Percentiles rank a stretch among this genome's conserved stretches.
Conservation (phyloP, 2,797 vertebrate genomes). For the Pseudomugil gertrudae region DNA sequence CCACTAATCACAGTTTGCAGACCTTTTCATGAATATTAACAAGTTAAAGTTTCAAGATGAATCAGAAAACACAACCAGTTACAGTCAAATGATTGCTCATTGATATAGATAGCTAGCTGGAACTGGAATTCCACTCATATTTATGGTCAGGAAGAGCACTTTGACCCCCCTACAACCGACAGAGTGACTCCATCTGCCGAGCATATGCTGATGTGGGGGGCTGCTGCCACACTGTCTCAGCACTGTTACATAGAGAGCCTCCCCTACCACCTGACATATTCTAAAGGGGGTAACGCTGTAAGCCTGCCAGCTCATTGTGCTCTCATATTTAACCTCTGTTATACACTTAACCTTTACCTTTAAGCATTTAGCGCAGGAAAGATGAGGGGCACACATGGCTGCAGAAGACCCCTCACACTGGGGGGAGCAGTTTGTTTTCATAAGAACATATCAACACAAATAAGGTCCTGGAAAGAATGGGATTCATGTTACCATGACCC, state of each 20-base stretch:
- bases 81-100: constrained; percentile 37
- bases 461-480: constrained; percentile 75
- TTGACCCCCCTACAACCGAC: constrained; percentile 50
- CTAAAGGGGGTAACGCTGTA: constrained; percentile 68
- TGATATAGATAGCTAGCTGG: constrained; percentile 29
- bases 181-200: constrained; percentile 69
- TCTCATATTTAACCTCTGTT: constrained; percentile 76
- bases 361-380: constrained; percentile 66
- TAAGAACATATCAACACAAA: constrained; percentile 69
- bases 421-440: constrained; percentile 69
- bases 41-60: constrained; percentile 23
- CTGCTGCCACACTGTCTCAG: constrained; percentile 68
- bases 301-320: constrained; percentile 70
- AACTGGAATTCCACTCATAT: constrained; percentile 65
- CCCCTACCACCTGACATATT: constrained; percentile 63
- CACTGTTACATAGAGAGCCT: constrained; percentile 46
- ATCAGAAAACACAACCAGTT: constrained; percentile 35
- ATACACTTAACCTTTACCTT: constrained; percentile 77
- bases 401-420: constrained; percentile 47
- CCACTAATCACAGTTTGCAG: constrained; percentile 37
- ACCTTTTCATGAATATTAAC: constrained; percentile 48
- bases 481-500: constrained; percentile 73
- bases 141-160: constrained; percentile 59
- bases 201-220: constrained; percentile 60
- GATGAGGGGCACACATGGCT: constrained; percentile 32